Conservation (phyloP, 2,888 invertebrate genomes). For the Halictus quadricinctus region DNA sequence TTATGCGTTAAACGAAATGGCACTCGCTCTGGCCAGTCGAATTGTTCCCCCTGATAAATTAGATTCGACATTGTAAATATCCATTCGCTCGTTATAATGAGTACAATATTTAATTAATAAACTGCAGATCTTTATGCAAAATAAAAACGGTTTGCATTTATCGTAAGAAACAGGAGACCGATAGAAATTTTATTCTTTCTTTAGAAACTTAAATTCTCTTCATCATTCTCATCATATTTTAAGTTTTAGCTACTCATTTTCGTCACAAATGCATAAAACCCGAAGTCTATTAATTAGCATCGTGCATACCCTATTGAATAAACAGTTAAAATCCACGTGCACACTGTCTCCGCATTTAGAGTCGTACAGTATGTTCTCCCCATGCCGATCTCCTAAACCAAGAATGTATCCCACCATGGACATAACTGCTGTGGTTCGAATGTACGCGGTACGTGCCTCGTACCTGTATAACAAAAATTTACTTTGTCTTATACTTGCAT, state of each 20-base stretch:
- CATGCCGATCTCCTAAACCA: slow-evolving; percentile 97
- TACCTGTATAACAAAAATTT: slow-evolving; percentile 86
- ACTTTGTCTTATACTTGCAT: neutral
- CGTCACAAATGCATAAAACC: too few species aligned
- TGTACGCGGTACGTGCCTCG: slow-evolving; percentile 94
- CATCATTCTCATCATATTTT: too few species aligned
- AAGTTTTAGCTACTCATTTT: too few species aligned
- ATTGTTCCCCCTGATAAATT: slow-evolving; percentile 86
- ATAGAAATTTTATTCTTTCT: too few species aligned
- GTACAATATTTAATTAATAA: neutral
- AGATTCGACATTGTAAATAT: neutral
- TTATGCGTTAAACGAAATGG: slow-evolving; percentile 98
- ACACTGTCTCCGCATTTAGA: slow-evolving; percentile 95
- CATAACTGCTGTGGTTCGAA: slow-evolving; percentile 97
- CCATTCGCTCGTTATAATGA: neutral
- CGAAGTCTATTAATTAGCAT: too few species aligned
- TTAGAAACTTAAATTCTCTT: too few species aligned
- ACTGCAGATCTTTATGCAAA: too few species aligned
- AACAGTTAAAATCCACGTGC: slow-evolving; percentile 98
- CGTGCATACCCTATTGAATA: slow-evolving; percentile 92
- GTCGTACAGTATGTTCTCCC: slow-evolving; percentile 97
- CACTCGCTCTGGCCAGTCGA: slow-evolving; percentile 94
- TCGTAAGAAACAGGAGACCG: too few species aligned
- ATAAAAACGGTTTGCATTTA: neutral
- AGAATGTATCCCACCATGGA: slow-evolving; percentile 97